Conservation (phyloP, 1,140 invertebrate species). For the Eubasilissa regina region DNA sequence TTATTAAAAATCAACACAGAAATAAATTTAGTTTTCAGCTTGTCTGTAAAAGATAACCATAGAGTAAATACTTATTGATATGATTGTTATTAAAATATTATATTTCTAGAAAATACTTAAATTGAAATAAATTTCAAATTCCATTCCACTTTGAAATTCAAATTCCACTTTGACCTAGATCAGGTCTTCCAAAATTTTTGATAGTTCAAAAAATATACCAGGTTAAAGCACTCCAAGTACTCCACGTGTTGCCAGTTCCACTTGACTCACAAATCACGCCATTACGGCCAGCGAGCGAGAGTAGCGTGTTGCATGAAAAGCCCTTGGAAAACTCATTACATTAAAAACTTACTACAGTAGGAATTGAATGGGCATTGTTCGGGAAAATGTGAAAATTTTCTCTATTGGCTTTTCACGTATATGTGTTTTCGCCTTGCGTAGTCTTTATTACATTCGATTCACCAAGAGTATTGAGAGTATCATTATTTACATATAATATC, state of each 20-base stretch:
- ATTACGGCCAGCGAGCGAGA: slow-evolving; percentile 1
- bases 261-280: slow-evolving; percentile 26
- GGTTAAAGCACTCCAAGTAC: neutral
- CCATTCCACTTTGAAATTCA: neutral
- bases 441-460: too few relatives aligned
- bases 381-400: too few relatives aligned
- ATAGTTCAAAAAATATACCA: neutral
- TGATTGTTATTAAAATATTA: neutral
- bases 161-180: neutral
- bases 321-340: neutral
- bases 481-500: too few relatives aligned
- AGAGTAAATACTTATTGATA: neutral
- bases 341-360: neutral
- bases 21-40: too few relatives aligned
- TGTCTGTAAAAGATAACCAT: neutral
- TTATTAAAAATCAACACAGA: too few relatives aligned
- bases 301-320: slow-evolving; percentile 6
- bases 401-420: too few relatives aligned
- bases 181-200: neutral
- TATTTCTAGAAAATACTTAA: neutral
- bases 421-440: too few relatives aligned
- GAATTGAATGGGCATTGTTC: neutral
- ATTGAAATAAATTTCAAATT: too few relatives aligned
- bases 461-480: too few relatives aligned
- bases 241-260: slow-evolving; percentile 21